A percentile compares a stretch with the other conserved stretches of the same genome.
Conservation (phyloP, 2,113 vertebrate genomes). For the Rhineura floridana region DNA sequence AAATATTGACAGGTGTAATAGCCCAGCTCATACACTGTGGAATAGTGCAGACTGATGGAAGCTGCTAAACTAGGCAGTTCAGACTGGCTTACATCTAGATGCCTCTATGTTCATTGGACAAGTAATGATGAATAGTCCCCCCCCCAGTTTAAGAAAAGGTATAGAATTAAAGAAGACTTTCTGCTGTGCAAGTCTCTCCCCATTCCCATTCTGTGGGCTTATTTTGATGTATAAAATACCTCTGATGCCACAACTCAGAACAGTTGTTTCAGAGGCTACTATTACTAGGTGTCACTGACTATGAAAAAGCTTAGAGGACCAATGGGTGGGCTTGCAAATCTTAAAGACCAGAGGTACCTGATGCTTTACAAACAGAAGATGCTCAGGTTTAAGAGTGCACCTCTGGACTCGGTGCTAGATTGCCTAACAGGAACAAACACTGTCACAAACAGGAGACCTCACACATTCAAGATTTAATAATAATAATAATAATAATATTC, state of each 20-base stretch:
- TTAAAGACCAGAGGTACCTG: background rate
- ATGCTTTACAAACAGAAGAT: background rate
- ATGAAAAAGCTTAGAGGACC: background rate
- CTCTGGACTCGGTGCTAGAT: background rate
- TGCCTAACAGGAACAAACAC: background rate
- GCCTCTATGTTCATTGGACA: background rate
- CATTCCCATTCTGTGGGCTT: background rate
- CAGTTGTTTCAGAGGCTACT: background rate
- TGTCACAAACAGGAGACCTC: slow-evolving; percentile 11
- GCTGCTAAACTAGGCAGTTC: background rate
- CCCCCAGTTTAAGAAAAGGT: background rate
- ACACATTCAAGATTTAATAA: slow-evolving; percentile 65
- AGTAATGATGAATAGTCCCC: background rate
- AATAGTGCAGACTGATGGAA: background rate
- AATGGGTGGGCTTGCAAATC: background rate
- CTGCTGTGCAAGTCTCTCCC: too few relatives aligned
- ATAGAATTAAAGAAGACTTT: background rate
- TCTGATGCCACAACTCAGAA: background rate
- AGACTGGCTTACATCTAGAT: background rate
- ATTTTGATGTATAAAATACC: background rate
- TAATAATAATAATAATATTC: slow-evolving; percentile 54
- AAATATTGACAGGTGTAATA: background rate
- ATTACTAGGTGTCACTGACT: background rate
- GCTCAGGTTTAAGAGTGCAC: background rate
- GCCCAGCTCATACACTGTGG: background rate